These are phyloP conservation scores for Sinhomidia bicolor DNA, from an alignment of 2,888 invertebrate species.

Conservation along the genomic window DNA sequence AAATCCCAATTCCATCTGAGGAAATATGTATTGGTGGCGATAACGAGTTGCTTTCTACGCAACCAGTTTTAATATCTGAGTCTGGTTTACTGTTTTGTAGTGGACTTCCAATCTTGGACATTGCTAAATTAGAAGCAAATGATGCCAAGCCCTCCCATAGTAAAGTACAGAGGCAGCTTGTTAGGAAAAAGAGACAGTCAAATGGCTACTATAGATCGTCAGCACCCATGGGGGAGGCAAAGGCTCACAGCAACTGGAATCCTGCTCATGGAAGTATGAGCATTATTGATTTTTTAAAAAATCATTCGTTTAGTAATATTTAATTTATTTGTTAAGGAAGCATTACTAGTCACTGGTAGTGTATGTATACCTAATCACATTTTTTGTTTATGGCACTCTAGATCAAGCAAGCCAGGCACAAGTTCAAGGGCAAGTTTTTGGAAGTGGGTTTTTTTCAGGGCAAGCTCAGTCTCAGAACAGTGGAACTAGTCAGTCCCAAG, in stretches of 20 bases:
- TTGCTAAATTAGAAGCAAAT: neutral
- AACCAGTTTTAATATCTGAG: constrained; percentile 3
- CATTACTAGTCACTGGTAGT: no score
- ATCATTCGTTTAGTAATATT: no score
- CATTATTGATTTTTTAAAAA: no score
- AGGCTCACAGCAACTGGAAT: constrained; percentile 23
- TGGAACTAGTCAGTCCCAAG: constrained; percentile 74
- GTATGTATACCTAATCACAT: no score
- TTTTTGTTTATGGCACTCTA: neutral
- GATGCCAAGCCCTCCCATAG: neutral
- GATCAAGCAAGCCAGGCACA: constrained; percentile 69
- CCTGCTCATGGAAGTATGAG: neutral
- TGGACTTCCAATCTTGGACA: constrained; percentile 43
- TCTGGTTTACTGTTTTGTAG: constrained; percentile 55
- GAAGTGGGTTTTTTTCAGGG: constrained; percentile 74
- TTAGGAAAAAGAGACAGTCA: constrained; percentile 46
- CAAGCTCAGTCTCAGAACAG: constrained; percentile 73
- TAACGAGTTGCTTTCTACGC: neutral
- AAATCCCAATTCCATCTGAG: constrained; percentile 26
- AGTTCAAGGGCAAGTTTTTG: constrained; percentile 74
- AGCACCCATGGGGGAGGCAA: neutral
- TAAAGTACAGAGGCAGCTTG: neutral
- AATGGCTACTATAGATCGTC: constrained; percentile 38
- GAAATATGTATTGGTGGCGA: constrained; percentile 20
- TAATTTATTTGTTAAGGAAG: no score